Evolutionary conservation across 2,888 invertebrate species (phyloP).

Genomic region (Minunthozetes semirufus): DNA sequence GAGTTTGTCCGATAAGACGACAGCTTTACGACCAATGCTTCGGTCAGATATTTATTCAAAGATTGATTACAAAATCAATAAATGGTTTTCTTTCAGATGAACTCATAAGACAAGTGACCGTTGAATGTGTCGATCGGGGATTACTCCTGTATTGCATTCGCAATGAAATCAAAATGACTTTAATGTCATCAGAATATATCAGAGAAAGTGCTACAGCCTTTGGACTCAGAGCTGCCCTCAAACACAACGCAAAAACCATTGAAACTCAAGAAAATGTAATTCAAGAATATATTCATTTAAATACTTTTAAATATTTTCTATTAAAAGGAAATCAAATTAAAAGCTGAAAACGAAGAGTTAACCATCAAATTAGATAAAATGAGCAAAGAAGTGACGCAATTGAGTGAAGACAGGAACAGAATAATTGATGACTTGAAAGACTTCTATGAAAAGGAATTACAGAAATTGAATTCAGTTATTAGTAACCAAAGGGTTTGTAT

Average conservation of each 20-base stretch:
- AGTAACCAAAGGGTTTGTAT: not conserved
- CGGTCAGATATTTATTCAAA: constrained; percentile 53
- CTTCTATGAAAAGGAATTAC: not conserved
- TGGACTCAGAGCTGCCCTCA: constrained; percentile 94
- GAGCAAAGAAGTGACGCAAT: not conserved
- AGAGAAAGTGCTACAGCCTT: constrained; percentile 97
- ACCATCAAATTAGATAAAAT: not conserved
- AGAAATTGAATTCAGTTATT: constrained; percentile 21
- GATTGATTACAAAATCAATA: not conserved
- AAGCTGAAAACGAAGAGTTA: not conserved
- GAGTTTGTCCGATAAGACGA: constrained; percentile 86
- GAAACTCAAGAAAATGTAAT: constrained; percentile 59
- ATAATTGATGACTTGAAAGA: not conserved
- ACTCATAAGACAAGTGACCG: constrained; percentile 82
- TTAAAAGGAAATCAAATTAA: not conserved
- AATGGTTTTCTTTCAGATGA: constrained; percentile 57
- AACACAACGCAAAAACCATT: constrained; percentile 82
- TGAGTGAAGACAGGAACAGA: not conserved
- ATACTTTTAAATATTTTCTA: not conserved
- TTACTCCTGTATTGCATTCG: constrained; percentile 81
- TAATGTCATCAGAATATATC: constrained; percentile 90
- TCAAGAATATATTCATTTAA: not conserved
- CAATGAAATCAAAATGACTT: constrained; percentile 92
- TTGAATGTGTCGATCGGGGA: constrained; percentile 93
- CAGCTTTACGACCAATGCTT: constrained; percentile 94